Evolutionary conservation across 2,113 vertebrate species (phyloP).

Genomic region (Lagopus muta): DNA sequence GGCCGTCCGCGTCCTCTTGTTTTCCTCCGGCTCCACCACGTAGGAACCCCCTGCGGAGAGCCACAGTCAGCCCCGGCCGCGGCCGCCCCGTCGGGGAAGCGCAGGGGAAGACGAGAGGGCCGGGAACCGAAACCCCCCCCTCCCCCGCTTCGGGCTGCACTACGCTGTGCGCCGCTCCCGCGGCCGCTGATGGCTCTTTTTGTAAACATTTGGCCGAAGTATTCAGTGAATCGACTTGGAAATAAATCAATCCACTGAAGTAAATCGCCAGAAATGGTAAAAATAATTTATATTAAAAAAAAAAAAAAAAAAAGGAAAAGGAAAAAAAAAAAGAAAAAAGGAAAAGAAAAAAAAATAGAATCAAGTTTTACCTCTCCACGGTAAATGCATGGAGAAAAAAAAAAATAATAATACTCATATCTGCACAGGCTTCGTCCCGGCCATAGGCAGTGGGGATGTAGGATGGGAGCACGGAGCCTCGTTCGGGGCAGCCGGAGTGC

Average conservation of each 20-base stretch:
- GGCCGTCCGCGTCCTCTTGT: slow-evolving; percentile 93
- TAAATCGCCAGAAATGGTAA: background rate
- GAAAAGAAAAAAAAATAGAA: too few relatives aligned
- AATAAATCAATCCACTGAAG: background rate
- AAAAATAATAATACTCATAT: background rate
- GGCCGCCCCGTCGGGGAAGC: background rate
- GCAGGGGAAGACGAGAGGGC: too few relatives aligned
- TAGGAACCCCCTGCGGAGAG: slow-evolving; percentile 81
- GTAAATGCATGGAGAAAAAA: background rate
- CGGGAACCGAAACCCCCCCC: too few relatives aligned
- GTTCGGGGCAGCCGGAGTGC: rapidly evolving
- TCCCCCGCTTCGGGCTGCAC: background rate
- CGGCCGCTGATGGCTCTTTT: background rate
- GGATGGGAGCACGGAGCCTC: too few relatives aligned
- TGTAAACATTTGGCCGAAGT: background rate
- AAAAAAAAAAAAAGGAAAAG: too few relatives aligned
- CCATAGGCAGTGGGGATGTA: background rate
- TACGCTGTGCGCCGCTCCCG: background rate
- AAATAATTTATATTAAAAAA: background rate
- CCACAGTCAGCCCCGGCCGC: background rate
- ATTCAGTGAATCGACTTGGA: rapidly evolving
- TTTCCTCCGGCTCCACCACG: slow-evolving; percentile 89
- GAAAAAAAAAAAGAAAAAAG: too few relatives aligned
- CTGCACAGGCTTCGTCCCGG: too few relatives aligned
- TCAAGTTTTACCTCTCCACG: background rate